Evolutionary conservation across 2,797 vertebrate genomes (phyloP).

Genomic region (Sebastes elongatus): DNA sequence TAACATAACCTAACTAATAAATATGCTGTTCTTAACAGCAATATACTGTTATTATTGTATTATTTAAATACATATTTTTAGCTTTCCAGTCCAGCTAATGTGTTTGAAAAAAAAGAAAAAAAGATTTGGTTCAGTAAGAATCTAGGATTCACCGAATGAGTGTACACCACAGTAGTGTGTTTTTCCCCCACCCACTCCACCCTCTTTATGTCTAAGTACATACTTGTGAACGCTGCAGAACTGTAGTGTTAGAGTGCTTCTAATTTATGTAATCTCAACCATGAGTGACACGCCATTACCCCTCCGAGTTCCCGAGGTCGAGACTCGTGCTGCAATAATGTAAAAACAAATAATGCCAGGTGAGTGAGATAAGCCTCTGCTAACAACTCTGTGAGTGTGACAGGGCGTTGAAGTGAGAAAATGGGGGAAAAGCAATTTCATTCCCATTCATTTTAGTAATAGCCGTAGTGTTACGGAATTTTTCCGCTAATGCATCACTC

Average conservation of each 20-base stretch:
- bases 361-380: constrained; percentile 23
- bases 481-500: constrained; percentile 52
- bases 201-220: not conserved
- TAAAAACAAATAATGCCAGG: constrained; percentile 25
- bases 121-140: not conserved
- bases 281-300: constrained; percentile 2
- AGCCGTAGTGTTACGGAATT: constrained; percentile 26
- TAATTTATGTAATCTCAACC: constrained; percentile 19
- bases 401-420: constrained; percentile 23
- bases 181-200: not conserved
- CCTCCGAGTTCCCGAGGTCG: not conserved
- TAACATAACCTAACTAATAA: not conserved
- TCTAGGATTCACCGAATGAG: not conserved
- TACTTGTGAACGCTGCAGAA: not conserved
- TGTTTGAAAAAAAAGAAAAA: not conserved
- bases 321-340: not conserved
- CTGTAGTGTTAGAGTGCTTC: not conserved
- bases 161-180: not conserved
- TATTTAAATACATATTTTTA: not conserved
- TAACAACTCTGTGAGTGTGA: constrained; percentile 31
- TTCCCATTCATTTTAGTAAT: constrained; percentile 42
- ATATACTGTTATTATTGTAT: not conserved
- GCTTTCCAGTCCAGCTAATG: not conserved
- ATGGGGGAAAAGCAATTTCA: constrained; percentile 8
- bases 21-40: not conserved